Evolutionary conservation across 2,113 vertebrate species (phyloP).

Genomic region (Theropithecus gelada): DNA sequence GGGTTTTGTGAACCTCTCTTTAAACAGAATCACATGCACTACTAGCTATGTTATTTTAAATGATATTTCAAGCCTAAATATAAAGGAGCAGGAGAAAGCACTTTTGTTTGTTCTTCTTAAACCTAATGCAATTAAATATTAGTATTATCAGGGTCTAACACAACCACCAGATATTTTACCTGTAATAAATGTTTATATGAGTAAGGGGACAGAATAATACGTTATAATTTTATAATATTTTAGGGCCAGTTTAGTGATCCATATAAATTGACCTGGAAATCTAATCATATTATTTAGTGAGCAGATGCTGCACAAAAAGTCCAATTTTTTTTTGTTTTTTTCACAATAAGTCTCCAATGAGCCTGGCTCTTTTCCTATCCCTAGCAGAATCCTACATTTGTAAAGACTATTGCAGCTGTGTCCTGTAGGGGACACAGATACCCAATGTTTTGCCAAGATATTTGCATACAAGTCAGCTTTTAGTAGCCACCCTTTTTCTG

Average conservation of each 20-base stretch:
- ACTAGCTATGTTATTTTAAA: background rate
- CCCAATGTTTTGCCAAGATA: background rate
- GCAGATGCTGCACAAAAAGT: background rate
- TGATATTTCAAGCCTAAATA: background rate
- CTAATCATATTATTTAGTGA: constrained; percentile 47
- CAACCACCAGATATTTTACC: background rate
- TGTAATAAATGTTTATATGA: background rate
- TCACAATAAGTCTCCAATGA: background rate
- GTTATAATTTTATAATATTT: constrained; percentile 25
- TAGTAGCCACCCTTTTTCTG: background rate
- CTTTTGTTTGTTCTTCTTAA: background rate
- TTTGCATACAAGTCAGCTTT: background rate
- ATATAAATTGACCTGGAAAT: constrained; percentile 25
- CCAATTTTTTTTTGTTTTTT: background rate
- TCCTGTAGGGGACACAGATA: background rate
- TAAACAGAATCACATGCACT: background rate
- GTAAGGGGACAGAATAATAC: background rate
- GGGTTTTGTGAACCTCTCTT: background rate
- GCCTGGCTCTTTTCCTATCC: background rate
- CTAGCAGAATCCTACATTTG: background rate
- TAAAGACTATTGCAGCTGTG: background rate
- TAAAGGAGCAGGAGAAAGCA: background rate
- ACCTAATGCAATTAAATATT: background rate
- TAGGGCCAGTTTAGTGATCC: constrained; percentile 13
- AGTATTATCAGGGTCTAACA: background rate